Evolutionary conservation across 2,113 vertebrate species (phyloP).

Genomic region (Passer domesticus): DNA sequence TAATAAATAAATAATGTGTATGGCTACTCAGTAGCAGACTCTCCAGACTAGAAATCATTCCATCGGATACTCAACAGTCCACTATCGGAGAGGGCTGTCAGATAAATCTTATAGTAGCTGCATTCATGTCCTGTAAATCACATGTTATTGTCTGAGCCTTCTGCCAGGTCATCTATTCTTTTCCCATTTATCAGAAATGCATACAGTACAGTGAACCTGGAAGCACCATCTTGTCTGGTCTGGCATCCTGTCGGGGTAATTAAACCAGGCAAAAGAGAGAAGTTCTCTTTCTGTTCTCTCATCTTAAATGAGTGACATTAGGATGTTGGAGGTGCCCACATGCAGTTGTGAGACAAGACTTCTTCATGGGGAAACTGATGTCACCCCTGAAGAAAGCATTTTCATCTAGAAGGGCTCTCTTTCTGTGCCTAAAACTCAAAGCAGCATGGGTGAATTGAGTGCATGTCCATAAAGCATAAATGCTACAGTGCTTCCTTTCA

Average conservation of each 20-base stretch:
- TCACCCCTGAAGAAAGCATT: background rate
- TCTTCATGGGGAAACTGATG: background rate
- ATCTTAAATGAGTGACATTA: background rate
- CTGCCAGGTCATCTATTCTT: constrained; percentile 98
- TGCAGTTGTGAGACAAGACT: background rate
- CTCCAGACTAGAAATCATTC: constrained; percentile 91
- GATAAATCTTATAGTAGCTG: constrained; percentile 96
- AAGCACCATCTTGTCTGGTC: constrained; percentile 67
- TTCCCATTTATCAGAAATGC: constrained; percentile 93
- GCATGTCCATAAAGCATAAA: background rate
- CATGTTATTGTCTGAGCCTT: constrained; percentile 94
- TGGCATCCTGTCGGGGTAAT: constrained; percentile 68
- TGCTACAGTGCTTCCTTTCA: background rate
- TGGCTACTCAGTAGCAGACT: constrained; percentile 85
- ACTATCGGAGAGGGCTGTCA: constrained; percentile 86
- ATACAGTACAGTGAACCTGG: constrained; percentile 78
- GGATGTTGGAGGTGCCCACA: background rate
- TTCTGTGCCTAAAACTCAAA: background rate
- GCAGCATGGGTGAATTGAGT: background rate
- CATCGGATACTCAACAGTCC: constrained; percentile 90
- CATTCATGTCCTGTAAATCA: constrained; percentile 98
- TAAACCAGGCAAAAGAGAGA: constrained; percentile 59
- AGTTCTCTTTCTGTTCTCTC: background rate
- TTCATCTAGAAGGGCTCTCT: background rate
- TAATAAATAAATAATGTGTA: constrained; percentile 95